A percentile compares a stretch with the other conserved stretches of the same genome.
Evolutionary conservation across 2,888 invertebrate genomes (phyloP).

Genomic region (Spilarctia lutea): DNA sequence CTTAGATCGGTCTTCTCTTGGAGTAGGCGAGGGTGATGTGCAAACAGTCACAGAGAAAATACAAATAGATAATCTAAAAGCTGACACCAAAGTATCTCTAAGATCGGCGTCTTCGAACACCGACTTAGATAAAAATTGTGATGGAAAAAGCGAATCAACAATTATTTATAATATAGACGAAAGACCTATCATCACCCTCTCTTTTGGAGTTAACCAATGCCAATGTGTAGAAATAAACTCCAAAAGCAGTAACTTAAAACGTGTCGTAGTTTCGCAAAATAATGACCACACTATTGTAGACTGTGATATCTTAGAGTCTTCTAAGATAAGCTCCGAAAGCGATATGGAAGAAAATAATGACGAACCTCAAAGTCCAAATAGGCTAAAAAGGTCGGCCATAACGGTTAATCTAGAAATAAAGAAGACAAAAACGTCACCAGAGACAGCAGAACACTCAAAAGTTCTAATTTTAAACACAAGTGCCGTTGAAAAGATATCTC

Average conservation of each 20-base stretch:
- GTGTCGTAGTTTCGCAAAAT: slow-evolving; percentile 57
- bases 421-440: slow-evolving; percentile 70
- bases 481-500: slow-evolving; percentile 78
- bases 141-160: slow-evolving; percentile 53
- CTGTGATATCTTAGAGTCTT: slow-evolving; percentile 68
- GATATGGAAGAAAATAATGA: slow-evolving; percentile 63
- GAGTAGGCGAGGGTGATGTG: slow-evolving; percentile 11
- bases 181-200: slow-evolving; percentile 60
- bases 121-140: slow-evolving; percentile 43
- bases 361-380: slow-evolving; percentile 44
- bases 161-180: slow-evolving; percentile 48
- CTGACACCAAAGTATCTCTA: slow-evolving; percentile 27
- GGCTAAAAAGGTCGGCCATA: slow-evolving; percentile 65
- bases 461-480: slow-evolving; percentile 84
- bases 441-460: slow-evolving; percentile 68
- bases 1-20: slow-evolving; percentile 29
- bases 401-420: slow-evolving; percentile 79
- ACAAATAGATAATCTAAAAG: slow-evolving; percentile 19
- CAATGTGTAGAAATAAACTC: slow-evolving; percentile 65
- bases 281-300: slow-evolving; percentile 62
- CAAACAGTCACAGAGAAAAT: slow-evolving; percentile 17
- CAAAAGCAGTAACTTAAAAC: slow-evolving; percentile 66
- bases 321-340: slow-evolving; percentile 59
- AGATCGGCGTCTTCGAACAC: slow-evolving; percentile 57
- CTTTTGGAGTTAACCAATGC: slow-evolving; percentile 67